These are phyloP conservation scores for Hedya salicella DNA, from an alignment of 2,888 invertebrate genomes.

Conservation along the genomic window DNA sequence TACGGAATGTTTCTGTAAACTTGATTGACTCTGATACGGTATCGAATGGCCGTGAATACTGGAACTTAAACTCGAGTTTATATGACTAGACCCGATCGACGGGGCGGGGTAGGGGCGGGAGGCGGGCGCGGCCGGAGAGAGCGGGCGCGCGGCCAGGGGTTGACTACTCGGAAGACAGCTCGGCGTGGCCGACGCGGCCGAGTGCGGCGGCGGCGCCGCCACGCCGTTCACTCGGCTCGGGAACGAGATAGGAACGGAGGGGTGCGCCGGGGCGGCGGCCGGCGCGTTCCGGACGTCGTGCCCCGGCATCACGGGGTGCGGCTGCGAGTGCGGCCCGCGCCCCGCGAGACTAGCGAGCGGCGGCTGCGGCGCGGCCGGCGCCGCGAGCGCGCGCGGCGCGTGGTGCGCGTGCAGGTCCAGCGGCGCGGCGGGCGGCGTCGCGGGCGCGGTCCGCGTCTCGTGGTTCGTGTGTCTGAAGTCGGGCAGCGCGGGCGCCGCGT, in stretches of 20 bases:
- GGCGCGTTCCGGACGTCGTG: constrained; percentile 68
- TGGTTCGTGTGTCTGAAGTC: constrained; percentile 83
- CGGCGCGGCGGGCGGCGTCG: constrained; percentile 66
- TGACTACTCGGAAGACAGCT: constrained; percentile 77
- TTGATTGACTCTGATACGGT: constrained; percentile 77
- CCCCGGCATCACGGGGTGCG: constrained; percentile 69
- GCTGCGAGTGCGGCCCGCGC: constrained; percentile 65
- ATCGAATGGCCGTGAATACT: constrained; percentile 77
- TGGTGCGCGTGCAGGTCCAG: constrained; percentile 72
- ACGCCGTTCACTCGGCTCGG: constrained; percentile 67
- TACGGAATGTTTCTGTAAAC: constrained; percentile 82
- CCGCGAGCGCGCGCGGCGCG: constrained; percentile 55
- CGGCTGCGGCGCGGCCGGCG: constrained; percentile 52
- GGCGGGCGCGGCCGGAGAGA: constrained; percentile 69
- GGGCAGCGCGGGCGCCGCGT: constrained; percentile 77
- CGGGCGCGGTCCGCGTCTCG: constrained; percentile 81
- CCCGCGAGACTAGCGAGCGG: constrained; percentile 66
- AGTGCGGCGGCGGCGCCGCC: constrained; percentile 64
- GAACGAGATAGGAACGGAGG: constrained; percentile 76
- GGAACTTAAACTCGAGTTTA: constrained; percentile 78
- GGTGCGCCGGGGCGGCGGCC: constrained; percentile 57
- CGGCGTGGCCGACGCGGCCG: constrained; percentile 66
- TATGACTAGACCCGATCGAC: constrained; percentile 82
- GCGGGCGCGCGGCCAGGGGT: constrained; percentile 67
- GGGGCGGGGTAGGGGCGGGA: constrained; percentile 75